Evolutionary conservation across 2,797 vertebrate species (phyloP), one percentile per base, ranked within the genome.

Genomic region (Cossypha dichroa): DNA sequence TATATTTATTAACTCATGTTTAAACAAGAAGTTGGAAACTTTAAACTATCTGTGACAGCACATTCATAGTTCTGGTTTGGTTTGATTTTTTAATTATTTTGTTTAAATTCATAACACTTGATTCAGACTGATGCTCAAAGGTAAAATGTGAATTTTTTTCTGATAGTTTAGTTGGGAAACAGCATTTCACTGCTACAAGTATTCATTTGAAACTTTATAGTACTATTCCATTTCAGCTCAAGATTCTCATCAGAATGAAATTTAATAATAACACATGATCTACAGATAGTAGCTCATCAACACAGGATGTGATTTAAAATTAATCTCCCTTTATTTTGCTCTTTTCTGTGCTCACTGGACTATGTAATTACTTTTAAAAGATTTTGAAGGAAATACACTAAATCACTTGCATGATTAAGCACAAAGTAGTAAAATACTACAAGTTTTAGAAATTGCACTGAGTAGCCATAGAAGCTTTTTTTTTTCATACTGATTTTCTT

Each of bases 301-400:
- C 48, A 70, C 5, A 38, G 19, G 55, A 68, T 33, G 31, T n/a
- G 18, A 80, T 88, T 90, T 90, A 90, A 94, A 93, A 89, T 77
- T 59, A 2, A 66, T 51, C 38, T 72, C 10, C 5, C 7, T 13
- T 48, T 49, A 79, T 70, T 69, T 59, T 40, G 2, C 9, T 55
- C n/a, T 85, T 90, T 88, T 70, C 31, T 49, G 54, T 80, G 52
- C 16, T 87, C 34, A 85, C 25, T 85, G 52, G 54, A 93, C 64
- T 74, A 46, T 80, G 56, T 63, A 91, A 94, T 93, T 83, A 88
- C 45, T 94, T 96, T 60, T 60, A 83, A 89, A 87, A 88, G 67
- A 76, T 77, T 87, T 85, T 82, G 40, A 91, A 72, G 58, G 76
- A 86, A 89, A 89, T 70, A 73, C 10, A 63, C 26, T 73, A 92